These are phyloP conservation scores for Thamnophis sirtalis DNA, from an alignment of 2,113 vertebrate genomes.

Conservation along the genomic window DNA sequence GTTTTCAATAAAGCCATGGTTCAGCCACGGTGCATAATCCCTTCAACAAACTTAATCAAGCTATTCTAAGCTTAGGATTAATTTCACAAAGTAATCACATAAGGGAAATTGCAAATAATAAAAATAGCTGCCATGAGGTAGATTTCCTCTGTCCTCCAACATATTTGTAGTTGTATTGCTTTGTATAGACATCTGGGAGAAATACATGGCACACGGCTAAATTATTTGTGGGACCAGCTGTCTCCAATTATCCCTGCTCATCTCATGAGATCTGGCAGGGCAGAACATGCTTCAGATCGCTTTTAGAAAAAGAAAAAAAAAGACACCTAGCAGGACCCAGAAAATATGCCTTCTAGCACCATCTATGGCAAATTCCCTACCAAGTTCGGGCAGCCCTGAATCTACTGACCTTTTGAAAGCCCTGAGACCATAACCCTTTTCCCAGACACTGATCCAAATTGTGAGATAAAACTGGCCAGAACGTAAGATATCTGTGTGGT, in stretches of 20 bases:
- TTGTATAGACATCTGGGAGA: not conserved
- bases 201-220: not conserved
- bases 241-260: not conserved
- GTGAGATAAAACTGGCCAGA: not conserved
- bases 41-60: slow-evolving; percentile 2
- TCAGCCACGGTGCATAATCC: slow-evolving; percentile 4
- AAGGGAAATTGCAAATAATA: not conserved
- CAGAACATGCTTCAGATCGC: not conserved
- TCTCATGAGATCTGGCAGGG: not conserved
- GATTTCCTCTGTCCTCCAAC: not conserved
- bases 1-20: not conserved
- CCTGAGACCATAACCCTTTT: not conserved
- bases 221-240: not conserved
- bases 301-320: not conserved
- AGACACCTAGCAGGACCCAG: not conserved
- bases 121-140: not conserved
- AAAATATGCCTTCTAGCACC: not conserved
- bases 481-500: not conserved
- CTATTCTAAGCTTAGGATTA: not conserved
- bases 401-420: not conserved
- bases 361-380: not conserved
- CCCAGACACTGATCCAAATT: not conserved
- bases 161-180: not conserved
- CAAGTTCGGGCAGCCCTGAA: not conserved
- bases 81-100: slow-evolving; percentile 8